Base-by-base conservation (phyloP, 2,888 invertebrate genomes). In the Leucania comma region DNA sequence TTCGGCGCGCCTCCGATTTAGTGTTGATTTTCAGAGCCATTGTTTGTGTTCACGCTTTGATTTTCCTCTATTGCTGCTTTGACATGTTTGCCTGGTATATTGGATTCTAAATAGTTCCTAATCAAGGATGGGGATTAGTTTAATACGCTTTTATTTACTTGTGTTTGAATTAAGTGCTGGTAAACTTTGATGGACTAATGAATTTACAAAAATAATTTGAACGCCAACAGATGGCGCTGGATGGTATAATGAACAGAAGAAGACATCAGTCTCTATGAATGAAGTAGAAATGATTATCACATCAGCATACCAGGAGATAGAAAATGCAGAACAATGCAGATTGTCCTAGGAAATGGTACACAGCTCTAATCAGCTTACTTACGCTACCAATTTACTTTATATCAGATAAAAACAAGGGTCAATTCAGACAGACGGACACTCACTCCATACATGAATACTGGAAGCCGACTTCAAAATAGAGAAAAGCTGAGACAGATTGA, bases 51-150 rank as follows among this genome's bases (percentile, higher is more conserved):
- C n/a, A 26, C 42, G 66, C 50, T 75, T 67, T 67, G 81, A 61
- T 73, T 79, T 59, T 63, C 53, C n/a, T 73, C 66, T 76, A 73
- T 72, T 66, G 42, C 65, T 66, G 48, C 58, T 8, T 42, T 24
- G 66, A 75, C 71, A 83, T 83, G 82, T 59, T 67, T 60, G 68
- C 84, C 80, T 81, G 57, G 82, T 83, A 80, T 46, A 38, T 72
- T 50, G 59, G 46, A 73, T 68, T 57, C 57, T 65, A 66, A 68
- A 29, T 82, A 51, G 57, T 78, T n/a, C 32, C 63, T 75, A 69
- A 77, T 62, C 58, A 73, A 69, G 68, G 68, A 59, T 68, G 51
- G 20, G 35, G 48, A 68, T 68, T 60, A 46, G 22, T 35, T 68
- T 32, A 35, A 24, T 29, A 59, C 20, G 9, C 26, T 32, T 6